A percentile compares a stretch with the other conserved stretches of the same genome.
These are phyloP conservation scores for Eupithecia subumbrata DNA, from an alignment of 2,888 invertebrate species.

Conservation along the genomic window DNA sequence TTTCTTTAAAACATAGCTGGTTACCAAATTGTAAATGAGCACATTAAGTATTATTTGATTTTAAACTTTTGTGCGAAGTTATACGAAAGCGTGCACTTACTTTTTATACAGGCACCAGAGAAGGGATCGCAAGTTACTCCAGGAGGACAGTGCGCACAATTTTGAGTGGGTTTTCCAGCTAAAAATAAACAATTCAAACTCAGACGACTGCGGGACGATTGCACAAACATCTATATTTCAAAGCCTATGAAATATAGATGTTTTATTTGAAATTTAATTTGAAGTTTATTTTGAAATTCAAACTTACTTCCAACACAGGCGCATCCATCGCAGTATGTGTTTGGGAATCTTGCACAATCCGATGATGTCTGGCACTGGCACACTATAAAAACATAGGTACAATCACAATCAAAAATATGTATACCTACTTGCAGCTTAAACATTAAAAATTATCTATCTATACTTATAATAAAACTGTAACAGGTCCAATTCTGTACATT, in stretches of 20 bases:
- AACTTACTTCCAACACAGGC: constrained; percentile 86
- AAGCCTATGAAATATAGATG: no score
- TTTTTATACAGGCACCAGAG: constrained; percentile 92
- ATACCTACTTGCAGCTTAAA: background rate
- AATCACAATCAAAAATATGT: background rate
- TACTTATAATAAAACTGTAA: no score
- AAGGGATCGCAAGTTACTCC: constrained; percentile 91
- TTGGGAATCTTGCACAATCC: constrained; percentile 85
- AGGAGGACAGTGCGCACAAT: constrained; percentile 90
- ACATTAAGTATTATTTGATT: constrained; percentile 32
- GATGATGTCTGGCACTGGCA: constrained; percentile 88
- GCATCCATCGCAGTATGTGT: constrained; percentile 88
- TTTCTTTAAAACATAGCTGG: constrained; percentile 39
- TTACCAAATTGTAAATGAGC: constrained; percentile 44
- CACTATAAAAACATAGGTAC: constrained; percentile 69
- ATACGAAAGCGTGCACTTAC: constrained; percentile 81
- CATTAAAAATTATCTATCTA: background rate
- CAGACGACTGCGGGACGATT: background rate
- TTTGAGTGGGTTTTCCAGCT: constrained; percentile 66
- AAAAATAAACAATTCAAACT: constrained; percentile 6
- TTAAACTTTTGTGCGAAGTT: constrained; percentile 6
- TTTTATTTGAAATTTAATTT: no score
- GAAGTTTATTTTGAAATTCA: no score
- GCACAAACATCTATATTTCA: background rate
- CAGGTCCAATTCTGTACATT: no score